A percentile compares a stretch with the other conserved stretches of the same genome.
Conservation (phyloP, 2,113 vertebrate species). For the Hirundichthys speculiger region DNA sequence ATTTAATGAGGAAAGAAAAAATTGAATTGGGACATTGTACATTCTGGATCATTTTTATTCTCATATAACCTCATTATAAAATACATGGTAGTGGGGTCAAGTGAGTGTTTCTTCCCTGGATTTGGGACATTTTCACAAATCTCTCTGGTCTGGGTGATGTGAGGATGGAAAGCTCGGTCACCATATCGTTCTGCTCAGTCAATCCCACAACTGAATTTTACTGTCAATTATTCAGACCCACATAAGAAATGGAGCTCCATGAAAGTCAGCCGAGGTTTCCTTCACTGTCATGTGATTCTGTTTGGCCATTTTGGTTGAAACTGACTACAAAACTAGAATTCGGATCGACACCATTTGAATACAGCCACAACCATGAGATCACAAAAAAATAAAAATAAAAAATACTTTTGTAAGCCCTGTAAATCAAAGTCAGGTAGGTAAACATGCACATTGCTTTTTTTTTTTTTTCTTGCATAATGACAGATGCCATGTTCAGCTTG, state of each 20-base stretch:
- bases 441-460: slow-evolving; percentile 7
- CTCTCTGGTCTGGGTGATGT: not conserved
- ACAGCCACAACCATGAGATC: too few relatives aligned
- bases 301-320: too few relatives aligned
- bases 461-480: slow-evolving; percentile 7
- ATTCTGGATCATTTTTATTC: too few relatives aligned
- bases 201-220: not conserved
- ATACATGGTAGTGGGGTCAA: not conserved
- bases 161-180: not conserved
- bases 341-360: too few relatives aligned
- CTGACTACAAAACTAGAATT: too few relatives aligned
- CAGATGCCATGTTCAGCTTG: slow-evolving; percentile 9
- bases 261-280: too few relatives aligned
- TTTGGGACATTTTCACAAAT: not conserved
- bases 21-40: too few relatives aligned
- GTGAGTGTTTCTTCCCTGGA: not conserved
- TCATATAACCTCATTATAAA: too few relatives aligned
- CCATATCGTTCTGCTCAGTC: not conserved
- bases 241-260: too few relatives aligned
- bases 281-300: too few relatives aligned
- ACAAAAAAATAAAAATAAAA: too few relatives aligned
- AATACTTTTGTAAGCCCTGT: not conserved
- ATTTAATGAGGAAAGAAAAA: too few relatives aligned
- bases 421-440: slow-evolving; percentile 9
- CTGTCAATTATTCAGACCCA: not conserved